phyloP scores from a whole-genome alignment of 2,113 vertebrate genomes.

The Scomber japonicus region DNA sequence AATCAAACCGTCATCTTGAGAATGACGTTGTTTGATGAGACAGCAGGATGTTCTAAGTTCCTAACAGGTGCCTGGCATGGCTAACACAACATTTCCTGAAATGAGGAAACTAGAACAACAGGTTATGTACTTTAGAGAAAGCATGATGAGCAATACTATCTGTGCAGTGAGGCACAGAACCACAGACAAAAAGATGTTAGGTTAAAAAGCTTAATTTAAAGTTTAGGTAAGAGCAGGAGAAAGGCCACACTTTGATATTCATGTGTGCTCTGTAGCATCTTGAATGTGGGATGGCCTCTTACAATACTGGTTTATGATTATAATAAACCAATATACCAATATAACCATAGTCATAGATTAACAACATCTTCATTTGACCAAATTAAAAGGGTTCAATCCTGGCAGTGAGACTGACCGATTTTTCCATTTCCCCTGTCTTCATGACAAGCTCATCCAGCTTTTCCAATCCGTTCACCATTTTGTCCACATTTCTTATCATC shows the following conservation, averaged over 20 bases:
- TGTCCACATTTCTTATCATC: slow-evolving; percentile 94
- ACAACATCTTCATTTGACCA: neutral
- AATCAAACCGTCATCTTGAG: neutral
- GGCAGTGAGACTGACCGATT: slow-evolving; percentile 85
- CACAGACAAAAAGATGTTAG: neutral
- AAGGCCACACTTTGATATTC: neutral
- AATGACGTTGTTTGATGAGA: neutral
- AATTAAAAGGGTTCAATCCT: neutral
- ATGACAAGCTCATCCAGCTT: slow-evolving; percentile 92
- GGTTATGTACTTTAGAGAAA: neutral
- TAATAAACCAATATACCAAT: too few species aligned
- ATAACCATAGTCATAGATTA: neutral
- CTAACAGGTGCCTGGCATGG: neutral
- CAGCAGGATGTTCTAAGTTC: neutral
- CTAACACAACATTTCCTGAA: neutral
- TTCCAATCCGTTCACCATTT: slow-evolving; percentile 93
- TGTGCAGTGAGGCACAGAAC: neutral
- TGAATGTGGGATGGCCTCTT: too few species aligned
- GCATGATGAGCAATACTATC: neutral
- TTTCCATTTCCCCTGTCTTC: slow-evolving; percentile 92
- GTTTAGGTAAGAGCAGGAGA: neutral
- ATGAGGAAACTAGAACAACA: neutral
- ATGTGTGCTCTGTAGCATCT: neutral
- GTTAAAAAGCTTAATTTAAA: neutral
- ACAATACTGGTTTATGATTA: neutral